Base-by-base conservation (phyloP, 1,140 invertebrate species). In the Heliconius himera region DNA sequence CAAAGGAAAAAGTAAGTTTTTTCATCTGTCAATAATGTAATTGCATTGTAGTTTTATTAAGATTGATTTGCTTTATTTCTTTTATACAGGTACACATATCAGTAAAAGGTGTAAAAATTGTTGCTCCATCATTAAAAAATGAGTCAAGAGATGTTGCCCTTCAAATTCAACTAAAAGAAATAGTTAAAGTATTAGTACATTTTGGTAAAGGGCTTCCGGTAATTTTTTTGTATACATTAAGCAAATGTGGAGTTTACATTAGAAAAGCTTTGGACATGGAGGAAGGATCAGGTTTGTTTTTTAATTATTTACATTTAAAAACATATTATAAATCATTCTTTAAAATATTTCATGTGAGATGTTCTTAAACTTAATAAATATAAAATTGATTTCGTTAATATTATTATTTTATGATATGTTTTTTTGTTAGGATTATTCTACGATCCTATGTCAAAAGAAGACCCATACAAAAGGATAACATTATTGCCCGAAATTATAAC, bases 221-320 rank as follows among this genome's bases (percentile, higher is more conserved):
- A 3, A 92, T 98, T 74, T 98, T 98, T 93, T 95, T 98, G 85
- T 97, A 98, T 85, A 96, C 97, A 36, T 96, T 96, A 77, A 95
- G 95, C 71, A 95, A 90, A 51, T 96, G 96, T 89, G 97, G 96
- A 41, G 93, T 91, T 20, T 95, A 95, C 83, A 96, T 98, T 80
- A 95, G 97, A 79, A 95, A 96, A 88, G 87, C 95, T 26, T 95
- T 98, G 74, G 96, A 96, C 54, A 96, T 98, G 96, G 92, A 95
- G 41, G 95, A 96, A 84, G 96, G 96, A 81, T 94, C 94, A 94
- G 96, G 97, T 97, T 91, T 88, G 87, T 89, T 51, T 51, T 46
- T 70, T 33, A 49, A 78, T 76, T 70, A 33, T 54, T 38, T 82
- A 26, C 41, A 60, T 46, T 46, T 46, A 56, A 36, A 56, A 72